Percentiles rank a stretch among this genome's conserved stretches.
phyloP scores from a whole-genome alignment of 2,888 invertebrate genomes.

The Sturmia bella region DNA sequence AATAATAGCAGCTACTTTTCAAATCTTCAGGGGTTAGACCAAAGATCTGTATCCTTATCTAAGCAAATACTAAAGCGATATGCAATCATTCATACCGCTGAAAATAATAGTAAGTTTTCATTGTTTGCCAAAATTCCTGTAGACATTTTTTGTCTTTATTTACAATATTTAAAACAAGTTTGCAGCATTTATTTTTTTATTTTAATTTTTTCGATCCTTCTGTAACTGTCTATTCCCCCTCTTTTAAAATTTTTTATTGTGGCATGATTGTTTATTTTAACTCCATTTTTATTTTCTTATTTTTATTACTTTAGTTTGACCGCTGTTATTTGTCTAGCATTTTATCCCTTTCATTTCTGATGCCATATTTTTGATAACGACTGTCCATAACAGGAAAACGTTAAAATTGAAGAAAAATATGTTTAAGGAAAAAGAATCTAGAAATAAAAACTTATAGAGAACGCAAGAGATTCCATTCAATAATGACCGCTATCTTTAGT shows the following conservation, averaged over 20 bases:
- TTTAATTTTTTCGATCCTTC: not conserved
- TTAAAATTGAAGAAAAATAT: not conserved
- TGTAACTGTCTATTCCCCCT: not conserved
- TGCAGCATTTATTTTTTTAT: conserved; percentile 1
- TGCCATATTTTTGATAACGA: conserved; percentile 56
- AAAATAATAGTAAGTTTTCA: not conserved
- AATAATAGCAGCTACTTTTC: not conserved
- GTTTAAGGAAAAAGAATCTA: not conserved
- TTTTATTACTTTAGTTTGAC: conserved; percentile 15
- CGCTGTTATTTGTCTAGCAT: conserved; percentile 2
- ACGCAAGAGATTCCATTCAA: conserved; percentile 10
- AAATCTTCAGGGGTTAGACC: conserved; percentile 57
- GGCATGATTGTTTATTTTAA: conserved; percentile 39
- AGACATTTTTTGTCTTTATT: conserved; percentile 5
- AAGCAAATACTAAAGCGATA: conserved; percentile 47
- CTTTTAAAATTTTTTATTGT: conserved; percentile 34
- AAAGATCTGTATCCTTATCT: conserved; percentile 1
- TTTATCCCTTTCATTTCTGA: conserved; percentile 57
- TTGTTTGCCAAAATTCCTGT: not conserved
- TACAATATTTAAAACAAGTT: too few relatives aligned
- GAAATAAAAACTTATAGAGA: not conserved
- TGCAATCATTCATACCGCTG: too few relatives aligned
- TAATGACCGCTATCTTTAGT: conserved; percentile 42
- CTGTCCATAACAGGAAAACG: conserved; percentile 46
- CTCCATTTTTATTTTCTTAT: conserved; percentile 17